Conservation (phyloP, 2,888 invertebrate genomes). For the Coenonympha glycerion region DNA sequence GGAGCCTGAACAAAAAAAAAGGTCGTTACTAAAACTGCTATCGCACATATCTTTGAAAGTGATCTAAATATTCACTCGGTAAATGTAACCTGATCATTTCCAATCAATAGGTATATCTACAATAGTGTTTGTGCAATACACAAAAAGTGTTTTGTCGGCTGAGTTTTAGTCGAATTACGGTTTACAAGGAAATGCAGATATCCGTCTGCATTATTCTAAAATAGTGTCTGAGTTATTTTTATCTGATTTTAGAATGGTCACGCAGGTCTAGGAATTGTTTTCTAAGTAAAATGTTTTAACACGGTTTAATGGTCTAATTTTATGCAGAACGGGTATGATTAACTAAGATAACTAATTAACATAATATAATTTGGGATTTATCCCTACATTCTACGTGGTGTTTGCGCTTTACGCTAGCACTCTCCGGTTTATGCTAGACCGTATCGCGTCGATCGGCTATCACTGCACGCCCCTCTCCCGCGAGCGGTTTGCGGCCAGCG, state of each 20-base stretch:
- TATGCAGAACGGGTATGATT: not conserved
- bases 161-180: not conserved
- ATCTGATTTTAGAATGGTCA: constrained; percentile 3
- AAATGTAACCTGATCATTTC: too few species aligned
- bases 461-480: too few species aligned
- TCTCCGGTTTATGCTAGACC: too few species aligned
- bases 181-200: not conserved
- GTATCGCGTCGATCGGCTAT: too few species aligned
- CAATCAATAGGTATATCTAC: too few species aligned
- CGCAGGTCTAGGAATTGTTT: not conserved
- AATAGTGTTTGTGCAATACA: not conserved
- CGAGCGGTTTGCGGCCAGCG: too few species aligned
- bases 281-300: not conserved
- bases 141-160: not conserved
- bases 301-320: not conserved
- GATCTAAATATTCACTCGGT: too few species aligned
- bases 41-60: too few species aligned
- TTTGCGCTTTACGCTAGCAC: too few species aligned
- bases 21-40: too few species aligned
- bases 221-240: not conserved
- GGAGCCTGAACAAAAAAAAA: constrained; percentile 60
- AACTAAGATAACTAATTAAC: not conserved
- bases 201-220: not conserved
- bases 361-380: constrained; percentile 40
- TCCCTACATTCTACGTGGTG: too few species aligned